Percentiles rank a stretch among this genome's conserved stretches.
Evolutionary conservation across 2,888 invertebrate species (phyloP).

Genomic region (Epirrita christyi): DNA sequence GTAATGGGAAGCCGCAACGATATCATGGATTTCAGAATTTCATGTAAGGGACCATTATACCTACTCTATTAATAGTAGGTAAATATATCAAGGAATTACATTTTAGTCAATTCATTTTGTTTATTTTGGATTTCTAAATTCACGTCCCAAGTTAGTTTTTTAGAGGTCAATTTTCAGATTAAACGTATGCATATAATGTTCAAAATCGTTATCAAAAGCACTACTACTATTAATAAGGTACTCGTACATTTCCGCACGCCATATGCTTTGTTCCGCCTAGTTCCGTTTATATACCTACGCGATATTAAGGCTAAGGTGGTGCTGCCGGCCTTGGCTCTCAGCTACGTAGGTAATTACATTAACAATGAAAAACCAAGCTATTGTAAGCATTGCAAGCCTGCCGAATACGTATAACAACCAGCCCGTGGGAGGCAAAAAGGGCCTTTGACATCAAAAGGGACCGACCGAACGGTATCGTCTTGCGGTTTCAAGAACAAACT

Average conservation of each 20-base stretch:
- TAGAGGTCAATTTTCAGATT: neutral
- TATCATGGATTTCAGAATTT: no score
- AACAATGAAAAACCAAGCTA: conserved; percentile 42
- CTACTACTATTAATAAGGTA: conserved; percentile 27
- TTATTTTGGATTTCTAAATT: no score
- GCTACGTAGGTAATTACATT: conserved; percentile 37
- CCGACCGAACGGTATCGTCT: conserved; percentile 21
- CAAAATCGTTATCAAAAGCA: conserved; percentile 30
- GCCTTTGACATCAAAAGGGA: conserved; percentile 46
- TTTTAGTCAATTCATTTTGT: no score
- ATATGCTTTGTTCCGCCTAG: conserved; percentile 45
- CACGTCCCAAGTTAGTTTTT: neutral
- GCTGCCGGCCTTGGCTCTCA: conserved; percentile 42
- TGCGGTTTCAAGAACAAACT: conserved; percentile 44
- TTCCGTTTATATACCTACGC: conserved; percentile 37
- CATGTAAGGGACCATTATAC: no score
- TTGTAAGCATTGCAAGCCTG: conserved; percentile 40
- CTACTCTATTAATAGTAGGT: no score
- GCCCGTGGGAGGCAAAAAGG: conserved; percentile 1
- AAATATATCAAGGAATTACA: no score
- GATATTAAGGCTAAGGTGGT: conserved; percentile 43
- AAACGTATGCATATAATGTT: conserved; percentile 11
- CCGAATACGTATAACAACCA: neutral
- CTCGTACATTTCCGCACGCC: conserved; percentile 40
- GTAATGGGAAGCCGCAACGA: no score